A percentile compares a stretch with the other conserved stretches of the same genome.
phyloP scores from a whole-genome alignment of 2,113 vertebrate species.

The Chaenocephalus aceratus region DNA sequence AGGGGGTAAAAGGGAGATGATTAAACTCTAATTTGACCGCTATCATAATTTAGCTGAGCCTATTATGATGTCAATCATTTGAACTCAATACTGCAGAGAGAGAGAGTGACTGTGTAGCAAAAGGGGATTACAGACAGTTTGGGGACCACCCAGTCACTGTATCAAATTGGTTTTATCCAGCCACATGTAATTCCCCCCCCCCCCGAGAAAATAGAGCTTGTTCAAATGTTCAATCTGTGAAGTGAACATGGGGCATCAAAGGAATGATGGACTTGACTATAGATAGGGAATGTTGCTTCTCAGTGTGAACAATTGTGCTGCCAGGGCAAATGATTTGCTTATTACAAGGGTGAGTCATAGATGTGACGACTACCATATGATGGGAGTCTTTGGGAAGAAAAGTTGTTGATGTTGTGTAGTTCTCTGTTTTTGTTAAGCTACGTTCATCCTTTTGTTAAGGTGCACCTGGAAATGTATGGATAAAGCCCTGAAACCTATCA shows the following conservation, averaged over 20 bases:
- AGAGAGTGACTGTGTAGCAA: conserved; percentile 43
- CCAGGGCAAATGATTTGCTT: conserved; percentile 37
- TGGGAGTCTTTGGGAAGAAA: not conserved
- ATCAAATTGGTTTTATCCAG: conserved; percentile 71
- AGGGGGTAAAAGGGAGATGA: conserved; percentile 75
- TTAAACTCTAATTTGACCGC: conserved; percentile 86
- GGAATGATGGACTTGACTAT: conserved; percentile 37
- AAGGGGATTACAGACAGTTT: conserved; percentile 68
- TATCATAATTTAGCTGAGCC: conserved; percentile 82
- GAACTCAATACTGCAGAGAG: conserved; percentile 61
- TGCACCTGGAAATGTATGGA: not conserved
- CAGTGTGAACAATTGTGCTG: conserved; percentile 34
- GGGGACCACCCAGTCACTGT: conserved; percentile 66
- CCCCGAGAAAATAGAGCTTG: conserved; percentile 60
- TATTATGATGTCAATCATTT: conserved; percentile 83
- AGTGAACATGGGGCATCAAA: conserved; percentile 51
- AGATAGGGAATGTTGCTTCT: conserved; percentile 35
- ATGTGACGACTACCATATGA: conserved; percentile 1
- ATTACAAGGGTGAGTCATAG: conserved; percentile 21
- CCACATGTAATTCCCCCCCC: conserved; percentile 50
- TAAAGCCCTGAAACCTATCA: not conserved
- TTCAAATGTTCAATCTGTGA: conserved; percentile 59
- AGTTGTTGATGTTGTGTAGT: not conserved
- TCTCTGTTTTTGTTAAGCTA: not conserved
- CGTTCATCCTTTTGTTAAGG: not conserved